phyloP scores from a whole-genome alignment of 2,888 invertebrate species.

The Geotrupes spiniger region DNA sequence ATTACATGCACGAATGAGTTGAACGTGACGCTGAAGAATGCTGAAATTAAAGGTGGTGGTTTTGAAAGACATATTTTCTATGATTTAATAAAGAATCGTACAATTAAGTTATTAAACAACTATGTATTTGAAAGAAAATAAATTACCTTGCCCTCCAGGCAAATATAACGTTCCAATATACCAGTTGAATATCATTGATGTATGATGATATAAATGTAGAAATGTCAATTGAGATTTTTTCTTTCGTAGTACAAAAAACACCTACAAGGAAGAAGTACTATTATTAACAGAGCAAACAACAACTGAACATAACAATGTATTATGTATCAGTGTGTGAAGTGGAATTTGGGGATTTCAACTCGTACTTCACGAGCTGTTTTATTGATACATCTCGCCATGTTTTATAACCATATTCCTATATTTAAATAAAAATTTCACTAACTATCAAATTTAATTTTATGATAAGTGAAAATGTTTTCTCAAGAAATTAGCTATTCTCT shows the following conservation, averaged over 20 bases:
- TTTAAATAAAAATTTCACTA: too few species aligned
- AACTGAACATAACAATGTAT: neutral
- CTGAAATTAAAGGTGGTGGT: too few species aligned
- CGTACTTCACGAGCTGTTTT: too few species aligned
- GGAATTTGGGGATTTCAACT: too few species aligned
- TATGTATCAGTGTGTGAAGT: neutral
- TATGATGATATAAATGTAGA: slow-evolving; percentile 89
- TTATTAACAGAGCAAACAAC: neutral
- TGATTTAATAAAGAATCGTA: neutral
- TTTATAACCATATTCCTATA: too few species aligned
- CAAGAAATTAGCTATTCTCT: too few species aligned
- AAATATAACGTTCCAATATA: slow-evolving; percentile 57
- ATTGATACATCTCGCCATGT: too few species aligned
- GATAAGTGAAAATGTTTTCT: too few species aligned
- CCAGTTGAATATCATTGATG: slow-evolving; percentile 88
- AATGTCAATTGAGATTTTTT: slow-evolving; percentile 87
- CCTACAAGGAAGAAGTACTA: slow-evolving; percentile 40
- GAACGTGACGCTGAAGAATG: slow-evolving; percentile 78
- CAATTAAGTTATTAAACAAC: neutral
- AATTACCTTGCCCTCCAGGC: slow-evolving; percentile 67
- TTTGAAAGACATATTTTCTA: neutral
- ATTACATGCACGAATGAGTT: slow-evolving; percentile 90
- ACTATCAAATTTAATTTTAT: too few species aligned
- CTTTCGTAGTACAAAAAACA: slow-evolving; percentile 86
- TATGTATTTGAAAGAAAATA: too few species aligned